Evolutionary conservation across 2,113 vertebrate species (phyloP), one percentile per base, ranked within the genome.

Genomic region (Gracilinanus agilis): DNA sequence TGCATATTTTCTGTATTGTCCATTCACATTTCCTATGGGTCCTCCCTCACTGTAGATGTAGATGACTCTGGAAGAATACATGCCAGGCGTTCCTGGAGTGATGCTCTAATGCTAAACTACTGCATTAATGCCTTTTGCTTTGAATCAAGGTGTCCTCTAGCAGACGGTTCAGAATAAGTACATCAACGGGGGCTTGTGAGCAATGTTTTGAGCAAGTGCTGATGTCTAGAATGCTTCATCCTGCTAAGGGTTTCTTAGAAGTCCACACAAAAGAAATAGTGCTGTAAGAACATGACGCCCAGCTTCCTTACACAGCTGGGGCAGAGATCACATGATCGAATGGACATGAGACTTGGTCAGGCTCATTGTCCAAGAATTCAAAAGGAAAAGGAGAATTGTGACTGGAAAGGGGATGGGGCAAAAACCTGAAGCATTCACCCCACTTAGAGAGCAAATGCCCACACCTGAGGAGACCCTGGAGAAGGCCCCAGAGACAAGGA

Each of bases 231-330:
- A 40, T 40, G 67, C 67, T n/a, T n/a, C n/a, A n/a, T n/a, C n/a
- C n/a, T n/a, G n/a, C n/a, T n/a, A n/a, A n/a, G n/a, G n/a, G n/a
- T 40, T 83, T 83, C 67, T 83, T 83, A 75, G 61, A 75, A 75
- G 61, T 19, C 61, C 5, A n/a, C 61, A n/a, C 34, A 19, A 75
- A 34, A 75, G 34, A 75, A 75, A 24, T 75, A n/a, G 40, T 2
- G 16, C 16, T 40, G 0, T 6, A 21, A 34, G 58, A 67, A 67
- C 3, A 13, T 67, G 58, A 40, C 7, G n/a, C n/a, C 67, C 27
- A 19, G 19, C n/a, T 40, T 21, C 19, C 7, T 83, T 21, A 40
- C n/a, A 21, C 67, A 83, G 67, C 67, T 83, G 34, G 67, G n/a
- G 19, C 40, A 83, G 16, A 8, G n/a, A 21, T 83, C n/a, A 83